A percentile compares a stretch with the other conserved stretches of the same genome.
Conservation (phyloP, 1,140 invertebrate genomes). For the Arctopsyche grandis region DNA sequence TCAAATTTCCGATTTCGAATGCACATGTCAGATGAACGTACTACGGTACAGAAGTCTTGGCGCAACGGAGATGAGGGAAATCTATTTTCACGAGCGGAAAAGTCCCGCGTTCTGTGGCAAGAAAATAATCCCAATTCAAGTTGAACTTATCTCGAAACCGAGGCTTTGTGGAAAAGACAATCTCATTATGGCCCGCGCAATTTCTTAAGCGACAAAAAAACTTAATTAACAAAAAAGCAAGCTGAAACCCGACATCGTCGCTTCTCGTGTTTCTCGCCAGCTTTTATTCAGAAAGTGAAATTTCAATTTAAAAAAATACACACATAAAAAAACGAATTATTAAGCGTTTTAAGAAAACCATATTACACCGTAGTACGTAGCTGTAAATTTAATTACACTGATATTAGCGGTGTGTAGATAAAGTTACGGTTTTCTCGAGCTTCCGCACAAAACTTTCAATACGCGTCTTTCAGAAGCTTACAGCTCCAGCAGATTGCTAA, state of each 20-base stretch:
- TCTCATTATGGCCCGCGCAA: constrained; percentile 27
- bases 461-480: no score
- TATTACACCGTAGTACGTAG: no score
- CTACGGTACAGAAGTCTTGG: no score
- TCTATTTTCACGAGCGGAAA: background rate
- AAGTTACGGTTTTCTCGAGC: no score
- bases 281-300: background rate
- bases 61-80: background rate
- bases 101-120: background rate
- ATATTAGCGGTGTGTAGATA: no score
- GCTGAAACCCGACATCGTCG: background rate
- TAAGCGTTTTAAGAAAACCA: no score
- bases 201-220: constrained; percentile 6
- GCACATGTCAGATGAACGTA: no score
- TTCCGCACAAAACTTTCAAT: no score
- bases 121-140: constrained; percentile 20
- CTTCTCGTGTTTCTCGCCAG: background rate
- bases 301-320: background rate
- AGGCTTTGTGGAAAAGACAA: constrained; percentile 18
- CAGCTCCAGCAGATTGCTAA: no score
- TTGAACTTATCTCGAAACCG: constrained; percentile 15
- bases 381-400: no score
- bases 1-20: no score
- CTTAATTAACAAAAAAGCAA: constrained; percentile 28
- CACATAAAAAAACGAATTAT: no score